A percentile compares a stretch with the other conserved stretches of the same genome.
phyloP scores from a whole-genome alignment of 2,888 invertebrate genomes.

The Mactromeris polynyma region DNA sequence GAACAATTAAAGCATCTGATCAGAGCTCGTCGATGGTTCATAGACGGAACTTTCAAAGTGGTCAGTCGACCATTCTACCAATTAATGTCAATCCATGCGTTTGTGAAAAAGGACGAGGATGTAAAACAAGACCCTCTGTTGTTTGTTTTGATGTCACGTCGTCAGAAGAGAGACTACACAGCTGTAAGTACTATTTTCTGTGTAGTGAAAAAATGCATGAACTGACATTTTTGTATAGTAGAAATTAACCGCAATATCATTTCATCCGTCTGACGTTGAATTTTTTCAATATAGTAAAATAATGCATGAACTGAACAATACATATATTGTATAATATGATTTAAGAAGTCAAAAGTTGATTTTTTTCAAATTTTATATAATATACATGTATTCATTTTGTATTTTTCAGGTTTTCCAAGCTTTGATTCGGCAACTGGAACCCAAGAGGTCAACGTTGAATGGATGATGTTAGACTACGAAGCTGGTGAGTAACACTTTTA shows the following conservation, averaged over 20 bases:
- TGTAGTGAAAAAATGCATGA: too few species aligned
- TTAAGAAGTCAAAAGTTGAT: too few species aligned
- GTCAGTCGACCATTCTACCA: slow-evolving; percentile 33
- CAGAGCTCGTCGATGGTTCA: slow-evolving; percentile 24
- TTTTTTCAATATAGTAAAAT: too few species aligned
- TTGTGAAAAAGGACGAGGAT: slow-evolving; percentile 26
- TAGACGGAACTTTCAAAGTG: slow-evolving; percentile 40
- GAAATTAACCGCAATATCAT: too few species aligned
- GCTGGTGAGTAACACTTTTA: background rate
- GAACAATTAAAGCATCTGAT: slow-evolving; percentile 11
- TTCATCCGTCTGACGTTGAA: too few species aligned
- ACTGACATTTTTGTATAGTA: too few species aligned
- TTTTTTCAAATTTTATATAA: background rate
- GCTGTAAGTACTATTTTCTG: slow-evolving; percentile 1
- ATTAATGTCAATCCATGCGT: slow-evolving; percentile 12
- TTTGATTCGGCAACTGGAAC: background rate
- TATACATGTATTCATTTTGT: background rate
- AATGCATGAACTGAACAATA: too few species aligned
- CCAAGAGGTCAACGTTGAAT: slow-evolving; percentile 11
- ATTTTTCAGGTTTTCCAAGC: background rate
- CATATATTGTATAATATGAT: too few species aligned
- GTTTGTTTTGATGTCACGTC: slow-evolving; percentile 31
- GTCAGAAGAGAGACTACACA: slow-evolving; percentile 33
- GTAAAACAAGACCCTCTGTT: slow-evolving; percentile 41
- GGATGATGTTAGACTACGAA: slow-evolving; percentile 39